Evolutionary conservation across 2,797 vertebrate species (phyloP).

Genomic region (Lophius americanus): DNA sequence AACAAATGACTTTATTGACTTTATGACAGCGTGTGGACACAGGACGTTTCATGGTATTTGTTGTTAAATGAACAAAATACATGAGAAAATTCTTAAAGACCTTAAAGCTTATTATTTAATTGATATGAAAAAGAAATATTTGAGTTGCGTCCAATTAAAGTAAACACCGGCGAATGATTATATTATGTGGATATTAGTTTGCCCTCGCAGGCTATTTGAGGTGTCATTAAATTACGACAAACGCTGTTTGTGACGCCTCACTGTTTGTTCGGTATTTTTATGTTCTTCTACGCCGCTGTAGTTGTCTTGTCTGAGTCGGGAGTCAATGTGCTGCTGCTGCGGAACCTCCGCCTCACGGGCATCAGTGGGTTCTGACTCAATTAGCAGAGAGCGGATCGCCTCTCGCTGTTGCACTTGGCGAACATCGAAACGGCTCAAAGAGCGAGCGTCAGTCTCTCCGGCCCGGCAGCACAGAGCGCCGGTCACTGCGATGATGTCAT

Average conservation of each 20-base stretch:
- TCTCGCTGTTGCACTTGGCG: conserved; percentile 79
- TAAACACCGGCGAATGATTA: conserved; percentile 4
- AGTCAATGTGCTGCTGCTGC: conserved; percentile 70
- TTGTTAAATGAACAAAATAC: no score
- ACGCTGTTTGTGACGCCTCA: neutral
- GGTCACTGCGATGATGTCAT: conserved; percentile 70
- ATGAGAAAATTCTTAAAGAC: no score
- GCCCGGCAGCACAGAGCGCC: conserved; percentile 67
- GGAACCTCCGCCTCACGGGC: conserved; percentile 64
- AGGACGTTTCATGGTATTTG: neutral
- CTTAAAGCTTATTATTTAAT: neutral
- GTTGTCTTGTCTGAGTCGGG: conserved; percentile 66
- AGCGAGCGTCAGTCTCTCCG: conserved; percentile 73
- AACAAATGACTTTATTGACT: conserved; percentile 20
- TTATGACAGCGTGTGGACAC: conserved; percentile 38
- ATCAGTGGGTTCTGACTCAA: conserved; percentile 77
- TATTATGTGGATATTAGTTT: no score
- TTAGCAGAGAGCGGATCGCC: conserved; percentile 72
- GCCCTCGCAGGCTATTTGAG: no score
- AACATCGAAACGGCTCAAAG: conserved; percentile 45
- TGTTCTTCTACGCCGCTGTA: conserved; percentile 51
- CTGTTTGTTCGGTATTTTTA: conserved; percentile 15
- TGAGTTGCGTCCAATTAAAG: neutral
- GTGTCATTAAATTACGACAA: no score
- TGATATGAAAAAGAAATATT: neutral